phyloP scores from a whole-genome alignment of 2,797 vertebrate genomes.

The Pipistrellus pygmaeus region DNA sequence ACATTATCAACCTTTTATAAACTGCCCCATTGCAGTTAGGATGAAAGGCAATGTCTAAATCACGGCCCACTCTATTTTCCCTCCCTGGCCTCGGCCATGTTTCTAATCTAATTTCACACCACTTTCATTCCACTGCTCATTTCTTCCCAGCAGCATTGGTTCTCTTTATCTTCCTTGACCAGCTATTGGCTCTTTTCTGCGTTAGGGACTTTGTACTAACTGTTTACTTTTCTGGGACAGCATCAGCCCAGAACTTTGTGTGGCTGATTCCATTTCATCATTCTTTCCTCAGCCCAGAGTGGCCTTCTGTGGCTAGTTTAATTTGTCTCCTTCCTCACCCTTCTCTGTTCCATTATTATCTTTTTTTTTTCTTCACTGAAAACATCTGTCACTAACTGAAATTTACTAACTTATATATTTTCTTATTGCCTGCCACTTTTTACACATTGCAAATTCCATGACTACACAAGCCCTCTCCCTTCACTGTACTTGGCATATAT shows the following conservation, averaged over 20 bases:
- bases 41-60: not conserved
- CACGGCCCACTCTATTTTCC: accelerated
- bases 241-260: not conserved
- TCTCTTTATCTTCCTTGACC: not conserved
- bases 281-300: not conserved
- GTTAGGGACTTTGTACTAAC: not conserved
- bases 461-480: not conserved
- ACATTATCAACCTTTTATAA: not conserved
- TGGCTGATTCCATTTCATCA: not conserved
- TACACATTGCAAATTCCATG: not conserved
- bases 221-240: not conserved
- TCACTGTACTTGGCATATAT: not conserved
- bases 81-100: not conserved
- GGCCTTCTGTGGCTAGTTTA: not conserved
- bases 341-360: not conserved
- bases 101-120: not conserved
- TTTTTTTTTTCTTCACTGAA: not conserved
- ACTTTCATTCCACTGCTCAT: not conserved
- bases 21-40: not conserved
- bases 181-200: not conserved
- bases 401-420: not conserved
- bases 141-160: not conserved
- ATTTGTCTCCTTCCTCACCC: not conserved
- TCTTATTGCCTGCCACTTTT: not conserved
- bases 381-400: constrained; percentile 1